A percentile compares a stretch with the other conserved stretches of the same genome.
Conservation (phyloP, 92 coral and sea anemone genomes). For the Plumapathes pennacea region DNA sequence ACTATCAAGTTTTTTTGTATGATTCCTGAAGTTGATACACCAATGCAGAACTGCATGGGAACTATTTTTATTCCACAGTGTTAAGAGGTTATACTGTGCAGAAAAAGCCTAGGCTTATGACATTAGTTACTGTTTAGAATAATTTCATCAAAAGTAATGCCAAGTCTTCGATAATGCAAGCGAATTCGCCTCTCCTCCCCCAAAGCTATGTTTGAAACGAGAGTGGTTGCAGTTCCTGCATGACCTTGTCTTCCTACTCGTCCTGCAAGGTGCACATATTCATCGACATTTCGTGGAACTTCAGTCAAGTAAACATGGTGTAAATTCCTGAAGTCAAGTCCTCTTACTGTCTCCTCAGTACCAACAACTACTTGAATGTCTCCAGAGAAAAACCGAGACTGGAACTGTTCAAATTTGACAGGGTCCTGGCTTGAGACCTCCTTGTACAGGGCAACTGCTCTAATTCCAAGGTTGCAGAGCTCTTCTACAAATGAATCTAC, state of each 20-base stretch:
- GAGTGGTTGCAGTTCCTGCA: constrained; percentile 70
- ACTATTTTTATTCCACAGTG: no score
- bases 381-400: constrained; percentile 59
- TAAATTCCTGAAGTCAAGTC: constrained; percentile 73
- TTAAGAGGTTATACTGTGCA: no score
- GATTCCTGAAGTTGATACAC: no score
- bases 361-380: constrained; percentile 68
- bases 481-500: constrained; percentile 85
- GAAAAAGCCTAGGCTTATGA: no score
- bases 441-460: constrained; percentile 75
- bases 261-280: constrained; percentile 75
- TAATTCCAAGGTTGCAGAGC: constrained; percentile 65
- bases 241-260: constrained; percentile 87
- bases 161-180: constrained; percentile 72
- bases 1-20: no score
- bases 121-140: constrained; percentile 3
- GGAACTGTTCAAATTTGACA: constrained; percentile 42
- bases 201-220: constrained; percentile 41
- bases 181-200: constrained; percentile 68
- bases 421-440: constrained; percentile 74
- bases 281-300: constrained; percentile 78
- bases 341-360: constrained; percentile 86
- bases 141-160: constrained; percentile 58
- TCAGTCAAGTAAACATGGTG: constrained; percentile 79
- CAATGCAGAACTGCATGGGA: no score